Evolutionary conservation across 2,888 invertebrate genomes (phyloP).

Genomic region (Platycnemis pennipes): DNA sequence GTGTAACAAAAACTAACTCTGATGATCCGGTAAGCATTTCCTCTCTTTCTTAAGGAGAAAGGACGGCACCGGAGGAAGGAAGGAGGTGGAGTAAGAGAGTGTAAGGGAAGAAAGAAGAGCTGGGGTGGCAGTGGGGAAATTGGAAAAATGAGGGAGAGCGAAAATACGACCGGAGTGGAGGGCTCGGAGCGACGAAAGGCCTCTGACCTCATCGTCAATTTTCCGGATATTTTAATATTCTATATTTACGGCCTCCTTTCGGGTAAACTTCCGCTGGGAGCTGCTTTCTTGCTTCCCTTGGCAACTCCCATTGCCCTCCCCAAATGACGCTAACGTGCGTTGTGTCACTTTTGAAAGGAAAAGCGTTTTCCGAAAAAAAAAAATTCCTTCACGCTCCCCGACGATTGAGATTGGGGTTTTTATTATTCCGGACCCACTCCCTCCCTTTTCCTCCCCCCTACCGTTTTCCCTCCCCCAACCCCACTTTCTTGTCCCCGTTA

Average conservation of each 20-base stretch:
- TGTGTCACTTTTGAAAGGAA: constrained; percentile 28
- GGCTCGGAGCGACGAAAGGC: constrained; percentile 18
- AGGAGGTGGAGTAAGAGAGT: not conserved
- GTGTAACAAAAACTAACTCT: too few relatives aligned
- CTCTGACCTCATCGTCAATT: not conserved
- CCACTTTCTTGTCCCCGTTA: not conserved
- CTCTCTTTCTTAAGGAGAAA: too few relatives aligned
- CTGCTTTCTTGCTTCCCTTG: not conserved
- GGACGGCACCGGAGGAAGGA: too few relatives aligned
- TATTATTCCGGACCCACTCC: not conserved
- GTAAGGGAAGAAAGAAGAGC: not conserved
- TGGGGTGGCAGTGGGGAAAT: not conserved
- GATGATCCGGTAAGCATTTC: too few relatives aligned
- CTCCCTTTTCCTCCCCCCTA: not conserved
- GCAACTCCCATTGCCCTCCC: not conserved
- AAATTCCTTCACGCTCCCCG: constrained; percentile 14
- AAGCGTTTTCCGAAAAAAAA: constrained; percentile 19
- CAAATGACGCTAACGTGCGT: constrained; percentile 15
- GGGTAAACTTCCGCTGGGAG: not conserved
- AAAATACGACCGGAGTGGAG: not conserved
- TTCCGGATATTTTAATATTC: constrained; percentile 57
- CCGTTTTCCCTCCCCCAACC: not conserved
- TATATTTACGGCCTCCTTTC: constrained; percentile 58
- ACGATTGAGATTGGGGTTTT: constrained; percentile 32
- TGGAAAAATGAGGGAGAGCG: not conserved